Evolutionary conservation across 2,113 vertebrate genomes (phyloP).

Genomic region (Bagarius yarrelli): DNA sequence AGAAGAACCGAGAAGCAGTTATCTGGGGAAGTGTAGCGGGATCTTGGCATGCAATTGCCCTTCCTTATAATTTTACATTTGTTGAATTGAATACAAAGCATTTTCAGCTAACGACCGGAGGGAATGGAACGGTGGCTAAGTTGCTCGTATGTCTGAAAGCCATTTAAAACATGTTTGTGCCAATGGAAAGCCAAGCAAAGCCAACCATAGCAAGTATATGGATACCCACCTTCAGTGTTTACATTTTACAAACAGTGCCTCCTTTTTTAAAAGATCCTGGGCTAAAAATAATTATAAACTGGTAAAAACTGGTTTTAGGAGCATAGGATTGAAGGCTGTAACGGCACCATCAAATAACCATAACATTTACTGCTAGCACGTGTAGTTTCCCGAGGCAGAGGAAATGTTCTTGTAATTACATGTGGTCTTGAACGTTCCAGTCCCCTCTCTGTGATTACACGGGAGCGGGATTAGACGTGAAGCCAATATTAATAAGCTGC

Average conservation of each 20-base stretch:
- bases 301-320: not conserved
- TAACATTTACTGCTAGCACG: not conserved
- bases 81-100: too few species aligned
- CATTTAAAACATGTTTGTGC: too few species aligned
- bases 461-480: not conserved
- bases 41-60: too few species aligned
- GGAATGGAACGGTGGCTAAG: too few species aligned
- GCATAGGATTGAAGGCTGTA: not conserved
- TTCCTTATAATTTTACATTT: too few species aligned
- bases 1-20: not conserved
- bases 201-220: too few species aligned
- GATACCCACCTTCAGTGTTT: too few species aligned
- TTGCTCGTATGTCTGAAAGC: too few species aligned
- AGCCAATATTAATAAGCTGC: constrained; percentile 5
- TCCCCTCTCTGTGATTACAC: not conserved
- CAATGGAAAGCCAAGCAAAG: too few species aligned
- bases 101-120: too few species aligned
- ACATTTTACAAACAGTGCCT: too few species aligned
- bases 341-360: not conserved
- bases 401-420: constrained; percentile 20
- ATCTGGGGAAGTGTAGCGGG: not conserved
- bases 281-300: not conserved
- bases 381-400: constrained; percentile 4
- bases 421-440: not conserved
- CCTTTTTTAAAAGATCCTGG: too few species aligned